Evolutionary conservation across 2,797 vertebrate species (phyloP).

Genomic region (Cygnus olor): DNA sequence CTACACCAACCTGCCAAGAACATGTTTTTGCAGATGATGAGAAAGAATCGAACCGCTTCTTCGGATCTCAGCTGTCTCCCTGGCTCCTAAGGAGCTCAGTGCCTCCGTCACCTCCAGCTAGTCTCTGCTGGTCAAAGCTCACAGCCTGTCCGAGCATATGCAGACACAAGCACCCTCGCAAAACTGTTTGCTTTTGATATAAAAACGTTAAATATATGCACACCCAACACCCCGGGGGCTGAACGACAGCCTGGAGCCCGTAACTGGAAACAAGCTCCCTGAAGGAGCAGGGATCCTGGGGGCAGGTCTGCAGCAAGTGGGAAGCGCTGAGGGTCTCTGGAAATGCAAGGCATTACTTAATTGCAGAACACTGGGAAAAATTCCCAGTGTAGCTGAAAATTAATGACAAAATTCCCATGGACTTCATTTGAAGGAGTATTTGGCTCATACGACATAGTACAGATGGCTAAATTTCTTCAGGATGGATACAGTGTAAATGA

Average conservation of each 20-base stretch:
- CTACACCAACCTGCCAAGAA: constrained; percentile 16
- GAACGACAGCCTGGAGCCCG: background rate
- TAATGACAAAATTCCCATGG: constrained; percentile 27
- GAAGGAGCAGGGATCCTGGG: background rate
- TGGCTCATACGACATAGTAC: background rate
- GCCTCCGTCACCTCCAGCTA: background rate
- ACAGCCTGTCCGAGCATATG: background rate
- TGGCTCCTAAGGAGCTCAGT: background rate
- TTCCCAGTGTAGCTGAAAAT: constrained; percentile 22
- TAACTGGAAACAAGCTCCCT: background rate
- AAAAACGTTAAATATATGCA: background rate
- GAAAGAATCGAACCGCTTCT: constrained; percentile 1
- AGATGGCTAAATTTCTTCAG: constrained; percentile 18
- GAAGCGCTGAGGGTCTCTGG: background rate
- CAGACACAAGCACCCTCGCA: background rate
- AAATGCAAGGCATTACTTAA: constrained; percentile 19
- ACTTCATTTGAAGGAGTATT: constrained; percentile 6
- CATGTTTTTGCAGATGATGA: constrained; percentile 29
- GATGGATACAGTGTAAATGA: constrained; percentile 1
- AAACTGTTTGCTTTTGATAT: background rate
- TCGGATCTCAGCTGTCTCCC: constrained; percentile 16
- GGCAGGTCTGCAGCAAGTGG: background rate
- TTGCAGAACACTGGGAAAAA: constrained; percentile 13
- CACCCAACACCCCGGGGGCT: background rate
- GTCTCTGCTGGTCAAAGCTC: background rate